A percentile compares a stretch with the other conserved stretches of the same genome.
Evolutionary conservation across 92 coral and sea anemone species (phyloP).

Genomic region (Parazoanthus swiftii): DNA sequence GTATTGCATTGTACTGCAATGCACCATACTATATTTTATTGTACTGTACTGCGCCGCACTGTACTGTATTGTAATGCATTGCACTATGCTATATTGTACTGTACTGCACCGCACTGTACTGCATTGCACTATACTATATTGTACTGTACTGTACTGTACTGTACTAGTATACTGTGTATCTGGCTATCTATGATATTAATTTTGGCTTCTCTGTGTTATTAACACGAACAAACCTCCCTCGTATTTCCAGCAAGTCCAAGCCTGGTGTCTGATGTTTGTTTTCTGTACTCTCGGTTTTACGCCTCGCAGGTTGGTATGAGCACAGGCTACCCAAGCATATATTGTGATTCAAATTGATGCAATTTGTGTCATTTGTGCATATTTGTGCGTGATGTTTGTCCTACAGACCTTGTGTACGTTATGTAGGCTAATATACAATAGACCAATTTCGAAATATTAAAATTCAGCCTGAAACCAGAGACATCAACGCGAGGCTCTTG

Average conservation of each 20-base stretch:
- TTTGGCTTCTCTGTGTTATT: too few species aligned
- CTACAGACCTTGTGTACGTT: too few species aligned
- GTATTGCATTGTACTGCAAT: background rate
- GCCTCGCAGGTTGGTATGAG: constrained; percentile 73
- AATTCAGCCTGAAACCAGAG: too few species aligned
- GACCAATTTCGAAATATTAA: too few species aligned
- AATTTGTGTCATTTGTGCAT: too few species aligned
- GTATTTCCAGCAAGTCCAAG: constrained; percentile 57
- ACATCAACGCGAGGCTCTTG: too few species aligned
- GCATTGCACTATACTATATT: constrained; percentile 2
- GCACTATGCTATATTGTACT: constrained; percentile 11
- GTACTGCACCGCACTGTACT: background rate
- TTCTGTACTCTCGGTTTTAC: constrained; percentile 81
- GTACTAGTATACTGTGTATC: background rate
- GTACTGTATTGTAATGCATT: constrained; percentile 1
- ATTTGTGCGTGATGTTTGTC: too few species aligned
- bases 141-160: constrained; percentile 3
- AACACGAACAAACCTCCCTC: too few species aligned
- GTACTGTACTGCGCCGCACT: constrained; percentile 4
- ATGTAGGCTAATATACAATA: too few species aligned
- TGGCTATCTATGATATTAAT: too few species aligned
- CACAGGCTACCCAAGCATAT: too few species aligned
- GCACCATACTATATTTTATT: background rate
- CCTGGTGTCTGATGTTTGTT: constrained; percentile 78
- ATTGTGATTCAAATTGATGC: too few species aligned